A percentile compares a stretch with the other conserved stretches of the same genome.
Conservation (phyloP, 2,797 vertebrate species). For the Aphelocoma californica region DNA sequence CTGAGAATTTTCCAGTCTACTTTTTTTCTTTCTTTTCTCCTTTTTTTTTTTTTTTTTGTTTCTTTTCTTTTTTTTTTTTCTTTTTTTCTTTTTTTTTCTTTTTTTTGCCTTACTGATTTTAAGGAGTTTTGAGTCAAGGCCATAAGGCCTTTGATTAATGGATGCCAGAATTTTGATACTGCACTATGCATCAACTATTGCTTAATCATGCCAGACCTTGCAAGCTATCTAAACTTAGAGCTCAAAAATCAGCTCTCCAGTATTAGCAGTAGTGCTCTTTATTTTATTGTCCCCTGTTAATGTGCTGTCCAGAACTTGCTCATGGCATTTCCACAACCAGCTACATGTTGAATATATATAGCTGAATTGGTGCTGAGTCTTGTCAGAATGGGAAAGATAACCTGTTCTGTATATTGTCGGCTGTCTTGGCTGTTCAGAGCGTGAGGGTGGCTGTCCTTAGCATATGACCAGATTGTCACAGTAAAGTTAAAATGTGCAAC, state of each 20-base stretch:
- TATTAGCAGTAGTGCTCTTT: background rate
- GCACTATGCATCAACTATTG: background rate
- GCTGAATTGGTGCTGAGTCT: background rate
- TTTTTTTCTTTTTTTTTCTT: background rate
- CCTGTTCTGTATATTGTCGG: background rate
- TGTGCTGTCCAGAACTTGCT: background rate
- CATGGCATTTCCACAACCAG: background rate
- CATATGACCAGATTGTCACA: background rate
- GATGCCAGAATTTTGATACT: background rate
- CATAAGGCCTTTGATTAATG: background rate
- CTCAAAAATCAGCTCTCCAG: background rate
- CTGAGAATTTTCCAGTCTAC: background rate
- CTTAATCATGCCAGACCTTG: background rate
- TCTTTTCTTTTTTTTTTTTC: too few relatives aligned
- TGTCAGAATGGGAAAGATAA: background rate
- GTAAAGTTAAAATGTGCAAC: background rate
- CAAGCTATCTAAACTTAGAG: background rate
- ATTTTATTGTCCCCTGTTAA: background rate
- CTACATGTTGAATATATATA: background rate
- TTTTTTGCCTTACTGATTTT: background rate
- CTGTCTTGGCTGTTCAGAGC: background rate
- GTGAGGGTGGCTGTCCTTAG: background rate
- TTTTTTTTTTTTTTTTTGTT: too few relatives aligned
- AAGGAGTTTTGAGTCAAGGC: background rate
- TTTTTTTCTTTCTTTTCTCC: rapidly evolving